phyloP scores from a whole-genome alignment of 1,140 invertebrate genomes.

The Hylaeus anthracinus region DNA sequence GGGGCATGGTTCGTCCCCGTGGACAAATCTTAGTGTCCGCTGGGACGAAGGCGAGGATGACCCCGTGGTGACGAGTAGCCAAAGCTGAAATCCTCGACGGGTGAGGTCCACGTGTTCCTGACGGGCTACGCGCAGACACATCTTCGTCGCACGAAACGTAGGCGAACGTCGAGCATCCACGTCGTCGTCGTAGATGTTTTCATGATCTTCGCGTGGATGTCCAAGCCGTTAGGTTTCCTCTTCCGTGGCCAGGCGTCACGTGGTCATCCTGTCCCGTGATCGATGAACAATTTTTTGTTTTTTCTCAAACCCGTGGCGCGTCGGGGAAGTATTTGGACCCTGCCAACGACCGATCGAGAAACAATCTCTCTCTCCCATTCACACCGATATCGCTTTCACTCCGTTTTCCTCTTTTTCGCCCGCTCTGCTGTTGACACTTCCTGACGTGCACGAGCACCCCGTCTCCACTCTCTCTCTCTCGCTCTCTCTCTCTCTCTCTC shows the following conservation, averaged over 20 bases:
- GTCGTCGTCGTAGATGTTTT: conserved; percentile 4
- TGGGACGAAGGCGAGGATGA: conserved; percentile 68
- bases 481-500: conserved; percentile 9
- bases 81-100: conserved; percentile 4
- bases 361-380: conserved; percentile 56
- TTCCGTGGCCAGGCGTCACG: conserved; percentile 37
- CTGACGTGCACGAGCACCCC: conserved; percentile 25
- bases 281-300: conserved; percentile 40
- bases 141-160: too few relatives aligned
- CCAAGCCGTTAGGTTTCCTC: not conserved
- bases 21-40: conserved; percentile 69
- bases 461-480: conserved; percentile 9
- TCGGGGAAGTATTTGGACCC: conserved; percentile 52
- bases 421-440: conserved; percentile 47
- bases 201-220: conserved; percentile 15
- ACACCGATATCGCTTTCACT: conserved; percentile 49
- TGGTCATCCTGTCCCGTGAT: conserved; percentile 46
- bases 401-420: conserved; percentile 47
- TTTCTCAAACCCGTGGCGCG: conserved; percentile 65
- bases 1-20: conserved; percentile 66
- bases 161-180: too few relatives aligned
- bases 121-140: too few relatives aligned
- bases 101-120: too few relatives aligned
- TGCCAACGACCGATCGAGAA: conserved; percentile 54
- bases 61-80: conserved; percentile 26